These are phyloP conservation scores for Falco biarmicus DNA, from an alignment of 2,797 vertebrate genomes.

Conservation along the genomic window DNA sequence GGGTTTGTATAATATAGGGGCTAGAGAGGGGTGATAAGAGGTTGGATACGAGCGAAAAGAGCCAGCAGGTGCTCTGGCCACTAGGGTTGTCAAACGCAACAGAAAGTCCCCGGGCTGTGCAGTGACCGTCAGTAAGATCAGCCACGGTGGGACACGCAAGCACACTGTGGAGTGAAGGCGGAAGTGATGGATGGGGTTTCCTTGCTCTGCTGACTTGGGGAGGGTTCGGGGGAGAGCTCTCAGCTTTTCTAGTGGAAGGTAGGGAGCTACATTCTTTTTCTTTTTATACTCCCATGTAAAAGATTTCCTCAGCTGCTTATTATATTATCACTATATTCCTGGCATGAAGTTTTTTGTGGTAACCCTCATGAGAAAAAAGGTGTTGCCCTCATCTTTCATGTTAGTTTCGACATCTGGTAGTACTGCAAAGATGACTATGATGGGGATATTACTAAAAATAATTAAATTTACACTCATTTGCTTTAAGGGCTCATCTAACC, in stretches of 20 bases:
- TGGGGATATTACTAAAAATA: not conserved
- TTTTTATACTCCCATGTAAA: not conserved
- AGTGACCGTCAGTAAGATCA: not conserved
- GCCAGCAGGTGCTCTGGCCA: no score
- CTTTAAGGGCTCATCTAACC: not conserved
- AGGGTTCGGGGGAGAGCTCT: not conserved
- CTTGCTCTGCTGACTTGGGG: not conserved
- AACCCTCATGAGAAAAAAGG: not conserved
- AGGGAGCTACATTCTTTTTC: not conserved
- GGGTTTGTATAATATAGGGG: not conserved
- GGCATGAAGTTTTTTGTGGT: not conserved
- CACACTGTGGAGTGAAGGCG: not conserved
- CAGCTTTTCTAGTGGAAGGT: not conserved
- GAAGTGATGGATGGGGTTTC: no score
- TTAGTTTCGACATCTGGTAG: not conserved
- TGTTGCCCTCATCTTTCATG: not conserved
- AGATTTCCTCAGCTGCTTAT: not conserved
- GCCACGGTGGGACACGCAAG: not conserved
- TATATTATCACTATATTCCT: not conserved
- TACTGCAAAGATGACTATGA: not conserved
- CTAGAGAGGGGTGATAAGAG: not conserved
- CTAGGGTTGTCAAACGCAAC: not conserved
- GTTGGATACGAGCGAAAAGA: fast-evolving
- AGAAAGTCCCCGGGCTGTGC: not conserved
- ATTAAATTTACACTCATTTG: not conserved